These are phyloP conservation scores for Iselma pallidipennis DNA, from an alignment of 2,888 invertebrate genomes.

Conservation along the genomic window DNA sequence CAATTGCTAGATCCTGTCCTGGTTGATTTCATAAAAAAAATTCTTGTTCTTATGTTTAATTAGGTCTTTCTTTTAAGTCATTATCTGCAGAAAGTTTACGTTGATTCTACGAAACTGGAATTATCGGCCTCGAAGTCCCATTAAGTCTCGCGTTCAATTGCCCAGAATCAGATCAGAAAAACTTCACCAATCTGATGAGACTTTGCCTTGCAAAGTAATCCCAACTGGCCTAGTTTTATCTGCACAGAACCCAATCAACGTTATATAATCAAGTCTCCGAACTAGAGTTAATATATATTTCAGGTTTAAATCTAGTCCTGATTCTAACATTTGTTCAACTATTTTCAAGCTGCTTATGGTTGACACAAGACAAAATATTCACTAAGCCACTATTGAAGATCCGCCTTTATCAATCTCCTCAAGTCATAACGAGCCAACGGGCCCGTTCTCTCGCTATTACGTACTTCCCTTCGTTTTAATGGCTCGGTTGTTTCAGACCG, in stretches of 20 bases:
- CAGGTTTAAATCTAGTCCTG: no score
- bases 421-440: constrained; percentile 35
- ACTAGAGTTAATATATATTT: no score
- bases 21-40: no score
- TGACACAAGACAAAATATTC: constrained; percentile 2
- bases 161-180: not conserved
- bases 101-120: not conserved
- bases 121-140: not conserved
- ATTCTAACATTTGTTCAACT: no score
- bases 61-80: not conserved
- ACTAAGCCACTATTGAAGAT: constrained; percentile 19
- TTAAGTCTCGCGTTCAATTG: not conserved
- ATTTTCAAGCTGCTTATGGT: constrained; percentile 5
- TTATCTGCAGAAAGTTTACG: not conserved
- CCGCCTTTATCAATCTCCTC: constrained; percentile 37
- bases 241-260: not conserved
- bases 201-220: not conserved
- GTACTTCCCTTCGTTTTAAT: constrained; percentile 39
- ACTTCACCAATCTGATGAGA: not conserved
- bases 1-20: no score
- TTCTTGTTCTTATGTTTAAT: not conserved
- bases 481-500: constrained; percentile 44
- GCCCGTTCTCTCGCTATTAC: constrained; percentile 41
- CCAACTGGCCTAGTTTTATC: not conserved
- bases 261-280: not conserved